These are phyloP conservation scores for Podocnemis expansa DNA, from an alignment of 2,113 vertebrate genomes.

Conservation along the genomic window DNA sequence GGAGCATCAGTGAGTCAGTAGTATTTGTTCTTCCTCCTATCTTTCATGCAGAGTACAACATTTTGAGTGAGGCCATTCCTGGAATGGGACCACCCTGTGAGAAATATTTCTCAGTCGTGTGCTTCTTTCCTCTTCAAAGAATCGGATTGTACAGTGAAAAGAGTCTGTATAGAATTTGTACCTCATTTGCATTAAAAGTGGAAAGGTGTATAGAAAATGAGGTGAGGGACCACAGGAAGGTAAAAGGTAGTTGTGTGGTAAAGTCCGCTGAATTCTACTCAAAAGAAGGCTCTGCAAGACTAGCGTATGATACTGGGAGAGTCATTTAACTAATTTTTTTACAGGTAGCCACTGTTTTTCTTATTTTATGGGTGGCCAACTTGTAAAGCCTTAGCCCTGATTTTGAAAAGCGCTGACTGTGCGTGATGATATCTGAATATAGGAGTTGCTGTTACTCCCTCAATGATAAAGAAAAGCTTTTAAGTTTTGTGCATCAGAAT, in stretches of 20 bases:
- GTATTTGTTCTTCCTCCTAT: neutral
- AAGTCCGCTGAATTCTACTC: neutral
- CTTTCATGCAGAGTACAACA: neutral
- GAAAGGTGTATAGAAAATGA: neutral
- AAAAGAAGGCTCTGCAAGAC: neutral
- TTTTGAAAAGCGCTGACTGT: neutral
- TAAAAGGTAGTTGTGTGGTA: neutral
- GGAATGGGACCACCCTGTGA: neutral
- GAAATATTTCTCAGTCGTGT: neutral
- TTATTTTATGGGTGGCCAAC: neutral
- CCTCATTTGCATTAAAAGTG: neutral
- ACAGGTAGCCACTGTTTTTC: neutral
- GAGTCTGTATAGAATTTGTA: neutral
- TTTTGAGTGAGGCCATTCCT: neutral
- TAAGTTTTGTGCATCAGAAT: neutral
- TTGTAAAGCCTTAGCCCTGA: fast-evolving
- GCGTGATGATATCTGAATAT: neutral
- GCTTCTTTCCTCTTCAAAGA: neutral
- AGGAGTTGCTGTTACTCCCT: neutral
- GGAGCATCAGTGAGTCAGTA: fast-evolving
- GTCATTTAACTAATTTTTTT: neutral
- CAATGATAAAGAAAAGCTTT: neutral
- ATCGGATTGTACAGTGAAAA: neutral
- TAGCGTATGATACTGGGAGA: neutral
- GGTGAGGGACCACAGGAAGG: neutral